These are phyloP conservation scores for Thera britannica DNA, from an alignment of 2,888 invertebrate species.

Conservation along the genomic window DNA sequence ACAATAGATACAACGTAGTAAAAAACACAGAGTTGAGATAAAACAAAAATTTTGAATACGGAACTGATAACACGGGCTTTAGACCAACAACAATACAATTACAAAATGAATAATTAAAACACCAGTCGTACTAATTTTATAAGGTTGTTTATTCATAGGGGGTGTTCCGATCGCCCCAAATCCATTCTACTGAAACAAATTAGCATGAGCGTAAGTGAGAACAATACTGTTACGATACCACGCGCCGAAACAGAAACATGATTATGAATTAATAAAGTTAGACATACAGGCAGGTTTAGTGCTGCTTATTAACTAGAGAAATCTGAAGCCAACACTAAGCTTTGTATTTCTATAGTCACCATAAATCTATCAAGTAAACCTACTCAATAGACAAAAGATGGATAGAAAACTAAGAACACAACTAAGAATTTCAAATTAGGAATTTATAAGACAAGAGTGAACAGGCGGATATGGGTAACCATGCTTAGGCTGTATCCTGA, in stretches of 20 bases:
- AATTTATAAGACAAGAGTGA: too few relatives aligned
- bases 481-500: too few relatives aligned
- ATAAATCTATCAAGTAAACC: too few relatives aligned
- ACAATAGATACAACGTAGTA: too few relatives aligned
- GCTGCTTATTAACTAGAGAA: background rate
- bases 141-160: slow-evolving; percentile 67
- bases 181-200: slow-evolving; percentile 64
- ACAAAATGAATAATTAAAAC: slow-evolving; percentile 4
- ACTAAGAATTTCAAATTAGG: too few relatives aligned
- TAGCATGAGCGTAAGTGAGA: slow-evolving; percentile 58
- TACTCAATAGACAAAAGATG: too few relatives aligned
- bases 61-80: background rate
- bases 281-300: background rate
- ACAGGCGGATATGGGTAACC: too few relatives aligned
- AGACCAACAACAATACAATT: background rate
- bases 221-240: slow-evolving; percentile 58
- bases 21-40: too few relatives aligned
- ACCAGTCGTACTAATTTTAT: slow-evolving; percentile 39
- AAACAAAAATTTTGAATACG: background rate
- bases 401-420: too few relatives aligned
- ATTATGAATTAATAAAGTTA: slow-evolving; percentile 3
- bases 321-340: background rate
- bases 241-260: slow-evolving; percentile 36
- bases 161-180: slow-evolving; percentile 64
- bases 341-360: too few relatives aligned